Evolutionary conservation across 2,113 vertebrate species (phyloP).

Genomic region (Paratilapia polleni): DNA sequence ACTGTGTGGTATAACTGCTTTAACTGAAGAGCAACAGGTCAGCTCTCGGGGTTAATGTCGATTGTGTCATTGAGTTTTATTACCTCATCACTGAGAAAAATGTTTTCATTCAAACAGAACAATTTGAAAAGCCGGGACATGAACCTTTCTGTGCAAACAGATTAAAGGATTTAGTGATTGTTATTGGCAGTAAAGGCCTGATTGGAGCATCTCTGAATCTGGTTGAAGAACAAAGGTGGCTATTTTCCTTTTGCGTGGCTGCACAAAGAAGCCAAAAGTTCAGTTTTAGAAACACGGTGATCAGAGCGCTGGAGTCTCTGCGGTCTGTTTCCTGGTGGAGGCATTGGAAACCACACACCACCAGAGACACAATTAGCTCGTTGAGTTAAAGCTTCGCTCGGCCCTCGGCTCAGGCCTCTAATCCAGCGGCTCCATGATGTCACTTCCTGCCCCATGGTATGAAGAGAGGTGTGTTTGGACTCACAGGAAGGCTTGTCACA

Average conservation of each 20-base stretch:
- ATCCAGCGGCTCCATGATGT: constrained; percentile 57
- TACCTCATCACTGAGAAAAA: background rate
- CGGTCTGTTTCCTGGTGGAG: background rate
- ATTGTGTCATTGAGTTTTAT: background rate
- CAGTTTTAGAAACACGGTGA: background rate
- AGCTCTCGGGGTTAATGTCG: background rate
- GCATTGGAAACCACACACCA: constrained; percentile 36
- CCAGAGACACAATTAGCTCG: constrained; percentile 63
- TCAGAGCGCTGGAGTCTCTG: background rate
- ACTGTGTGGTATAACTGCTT: background rate
- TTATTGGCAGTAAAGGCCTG: background rate
- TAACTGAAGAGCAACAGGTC: background rate
- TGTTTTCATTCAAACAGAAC: background rate
- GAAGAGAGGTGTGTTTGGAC: constrained; percentile 31
- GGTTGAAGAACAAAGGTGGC: background rate
- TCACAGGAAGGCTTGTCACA: constrained; percentile 15
- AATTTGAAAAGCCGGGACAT: background rate
- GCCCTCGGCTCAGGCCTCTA: background rate
- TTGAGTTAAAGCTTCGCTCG: constrained; percentile 21
- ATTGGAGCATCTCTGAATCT: background rate
- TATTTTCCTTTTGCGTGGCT: background rate
- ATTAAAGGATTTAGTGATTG: background rate
- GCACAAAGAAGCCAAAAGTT: background rate
- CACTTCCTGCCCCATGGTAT: constrained; percentile 46
- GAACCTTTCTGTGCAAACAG: background rate